A percentile compares a stretch with the other conserved stretches of the same genome.
These are phyloP conservation scores for Agrypnia vestita DNA, from an alignment of 1,140 invertebrate genomes.

Conservation along the genomic window DNA sequence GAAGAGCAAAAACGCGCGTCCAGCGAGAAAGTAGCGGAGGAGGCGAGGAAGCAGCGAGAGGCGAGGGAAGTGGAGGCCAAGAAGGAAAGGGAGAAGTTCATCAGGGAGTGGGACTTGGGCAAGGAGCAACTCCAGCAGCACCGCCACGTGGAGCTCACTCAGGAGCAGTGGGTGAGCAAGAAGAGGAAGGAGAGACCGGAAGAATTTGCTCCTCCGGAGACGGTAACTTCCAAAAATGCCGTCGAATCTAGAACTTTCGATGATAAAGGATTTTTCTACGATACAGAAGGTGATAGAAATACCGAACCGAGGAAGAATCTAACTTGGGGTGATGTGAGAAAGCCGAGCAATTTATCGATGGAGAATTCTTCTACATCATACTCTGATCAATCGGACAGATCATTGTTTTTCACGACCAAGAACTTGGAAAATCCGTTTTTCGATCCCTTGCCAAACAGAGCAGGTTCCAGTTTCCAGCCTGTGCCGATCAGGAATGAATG, in stretches of 20 bases:
- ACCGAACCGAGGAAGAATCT: slow-evolving; percentile 2
- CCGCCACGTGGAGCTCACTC: slow-evolving; percentile 77
- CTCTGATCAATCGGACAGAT: slow-evolving; percentile 58
- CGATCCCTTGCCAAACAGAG: slow-evolving; percentile 57
- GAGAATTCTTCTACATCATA: slow-evolving; percentile 32
- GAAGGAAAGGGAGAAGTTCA: slow-evolving; percentile 72
- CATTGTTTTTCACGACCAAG: slow-evolving; percentile 64
- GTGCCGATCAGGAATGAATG: slow-evolving; percentile 72
- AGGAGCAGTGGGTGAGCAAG: slow-evolving; percentile 87
- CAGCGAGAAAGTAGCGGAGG: slow-evolving; percentile 68
- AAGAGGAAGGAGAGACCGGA: slow-evolving; percentile 78
- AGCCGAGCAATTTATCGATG: no score
- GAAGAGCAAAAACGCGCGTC: slow-evolving; percentile 70
- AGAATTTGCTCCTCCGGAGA: slow-evolving; percentile 80
- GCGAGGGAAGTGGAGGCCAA: slow-evolving; percentile 70
- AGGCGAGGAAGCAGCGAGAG: slow-evolving; percentile 67
- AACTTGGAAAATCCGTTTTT: slow-evolving; percentile 52
- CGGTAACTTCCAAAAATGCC: slow-evolving; percentile 61
- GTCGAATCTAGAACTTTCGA: slow-evolving; percentile 63
- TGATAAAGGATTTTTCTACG: slow-evolving; percentile 63
- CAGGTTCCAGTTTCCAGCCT: slow-evolving; percentile 59
- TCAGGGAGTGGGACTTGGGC: slow-evolving; percentile 81
- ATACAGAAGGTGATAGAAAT: slow-evolving; percentile 48
- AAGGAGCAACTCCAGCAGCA: slow-evolving; percentile 70
- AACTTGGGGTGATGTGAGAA: slow-evolving; percentile 64